Conservation (phyloP, 2,888 invertebrate genomes). For the Mylabris sibirica region DNA sequence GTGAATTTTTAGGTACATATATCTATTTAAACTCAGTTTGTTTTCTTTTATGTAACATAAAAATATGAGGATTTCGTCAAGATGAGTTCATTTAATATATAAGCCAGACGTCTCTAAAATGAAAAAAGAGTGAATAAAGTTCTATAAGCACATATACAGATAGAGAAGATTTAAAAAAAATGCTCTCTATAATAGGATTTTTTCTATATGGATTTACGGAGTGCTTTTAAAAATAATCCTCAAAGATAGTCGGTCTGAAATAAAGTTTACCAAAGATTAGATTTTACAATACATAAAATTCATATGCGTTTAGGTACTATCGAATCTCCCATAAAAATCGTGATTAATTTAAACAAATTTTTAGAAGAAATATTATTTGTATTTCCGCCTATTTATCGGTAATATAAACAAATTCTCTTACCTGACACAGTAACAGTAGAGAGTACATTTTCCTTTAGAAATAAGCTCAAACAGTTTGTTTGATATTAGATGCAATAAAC, state of each 20-base stretch:
- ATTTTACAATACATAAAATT: no score
- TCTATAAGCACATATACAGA: background rate
- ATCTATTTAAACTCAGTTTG: background rate
- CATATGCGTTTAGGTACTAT: no score
- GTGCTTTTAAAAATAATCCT: background rate
- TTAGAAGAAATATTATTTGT: no score
- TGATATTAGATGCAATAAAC: no score
- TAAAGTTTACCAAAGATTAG: no score
- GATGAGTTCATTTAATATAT: constrained; percentile 5
- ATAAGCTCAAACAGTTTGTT: no score
- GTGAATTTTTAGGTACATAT: background rate
- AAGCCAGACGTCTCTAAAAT: background rate
- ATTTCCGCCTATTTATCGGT: no score
- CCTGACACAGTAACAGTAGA: no score
- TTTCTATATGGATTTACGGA: background rate
- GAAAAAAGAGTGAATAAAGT: background rate
- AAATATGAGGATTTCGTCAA: constrained; percentile 9
- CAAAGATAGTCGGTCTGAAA: background rate
- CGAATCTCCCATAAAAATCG: no score
- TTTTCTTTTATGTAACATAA: background rate
- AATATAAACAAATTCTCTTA: no score
- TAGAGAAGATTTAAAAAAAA: background rate
- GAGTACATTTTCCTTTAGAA: no score
- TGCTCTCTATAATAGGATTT: background rate
- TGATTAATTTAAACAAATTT: no score